These are phyloP conservation scores for Stegodyphus mimosarum DNA, from an alignment of 1,140 invertebrate species.

Conservation along the genomic window DNA sequence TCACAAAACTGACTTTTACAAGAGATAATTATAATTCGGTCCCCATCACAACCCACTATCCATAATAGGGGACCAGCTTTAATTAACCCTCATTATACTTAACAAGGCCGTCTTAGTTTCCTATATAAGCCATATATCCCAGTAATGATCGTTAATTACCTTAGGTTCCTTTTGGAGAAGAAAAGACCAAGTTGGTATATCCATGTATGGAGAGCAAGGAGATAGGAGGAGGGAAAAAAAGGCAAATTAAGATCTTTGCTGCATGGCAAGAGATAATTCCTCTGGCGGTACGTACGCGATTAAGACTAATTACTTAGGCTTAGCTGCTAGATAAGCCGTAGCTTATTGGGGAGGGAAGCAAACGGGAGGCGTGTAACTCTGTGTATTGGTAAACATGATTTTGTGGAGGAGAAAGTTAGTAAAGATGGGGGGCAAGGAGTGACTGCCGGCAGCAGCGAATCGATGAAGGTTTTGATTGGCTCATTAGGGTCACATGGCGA, in stretches of 20 bases:
- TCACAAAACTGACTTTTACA: constrained; percentile 49
- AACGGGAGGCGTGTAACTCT: not conserved
- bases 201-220: not conserved
- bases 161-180: not conserved
- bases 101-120: constrained; percentile 58
- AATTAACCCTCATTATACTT: constrained; percentile 60
- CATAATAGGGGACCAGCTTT: constrained; percentile 44
- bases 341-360: constrained; percentile 36
- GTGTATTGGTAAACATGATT: constrained; percentile 57
- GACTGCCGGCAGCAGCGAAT: constrained; percentile 1
- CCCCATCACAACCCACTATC: constrained; percentile 25
- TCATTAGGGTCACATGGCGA: constrained; percentile 55
- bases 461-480: constrained; percentile 58
- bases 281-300: constrained; percentile 55
- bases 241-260: constrained; percentile 57
- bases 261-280: constrained; percentile 54
- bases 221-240: constrained; percentile 15
- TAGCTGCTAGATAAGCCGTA: constrained; percentile 50
- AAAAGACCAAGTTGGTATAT: not conserved
- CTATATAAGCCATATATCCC: constrained; percentile 59
- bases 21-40: constrained; percentile 57
- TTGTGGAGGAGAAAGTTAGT: constrained; percentile 23
- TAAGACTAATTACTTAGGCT: constrained; percentile 59
- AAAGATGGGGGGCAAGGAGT: constrained; percentile 13
- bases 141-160: constrained; percentile 59